phyloP scores from a whole-genome alignment of 1,140 invertebrate species.

The Drosophila arizonae region DNA sequence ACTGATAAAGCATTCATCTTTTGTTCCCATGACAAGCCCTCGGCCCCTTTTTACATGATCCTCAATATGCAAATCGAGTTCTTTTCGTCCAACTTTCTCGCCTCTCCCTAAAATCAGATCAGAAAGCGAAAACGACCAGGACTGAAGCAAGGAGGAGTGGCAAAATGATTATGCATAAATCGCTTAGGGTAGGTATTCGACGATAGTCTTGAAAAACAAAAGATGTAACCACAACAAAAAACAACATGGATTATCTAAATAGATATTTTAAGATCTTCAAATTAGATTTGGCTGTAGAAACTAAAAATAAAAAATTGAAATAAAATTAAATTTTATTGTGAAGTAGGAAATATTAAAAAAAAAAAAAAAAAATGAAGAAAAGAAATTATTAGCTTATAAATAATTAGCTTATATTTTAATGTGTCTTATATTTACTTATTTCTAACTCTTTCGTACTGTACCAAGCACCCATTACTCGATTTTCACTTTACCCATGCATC shows the following conservation, averaged over 20 bases:
- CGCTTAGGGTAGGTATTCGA: conserved; percentile 23
- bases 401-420: too few species aligned
- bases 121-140: conserved; percentile 27
- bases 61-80: conserved; percentile 68
- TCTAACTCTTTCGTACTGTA: too few species aligned
- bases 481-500: neutral
- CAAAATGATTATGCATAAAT: conserved; percentile 60
- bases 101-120: conserved; percentile 47
- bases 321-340: too few species aligned
- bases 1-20: conserved; percentile 58
- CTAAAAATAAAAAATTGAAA: too few species aligned
- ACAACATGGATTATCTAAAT: conserved; percentile 3
- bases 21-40: conserved; percentile 79
- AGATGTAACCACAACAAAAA: conserved; percentile 41
- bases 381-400: too few species aligned
- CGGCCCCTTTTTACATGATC: conserved; percentile 41
- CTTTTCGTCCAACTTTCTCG: conserved; percentile 36
- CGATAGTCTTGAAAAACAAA: conserved; percentile 3
- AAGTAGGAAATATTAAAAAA: too few species aligned
- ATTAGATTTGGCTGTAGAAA: too few species aligned
- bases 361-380: too few species aligned
- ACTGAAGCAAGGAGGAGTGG: conserved; percentile 54
- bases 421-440: too few species aligned
- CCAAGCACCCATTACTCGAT: neutral
- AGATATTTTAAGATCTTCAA: too few species aligned